phyloP scores from a whole-genome alignment of 2,797 vertebrate species.

The Catamblyrhynchus diadema region DNA sequence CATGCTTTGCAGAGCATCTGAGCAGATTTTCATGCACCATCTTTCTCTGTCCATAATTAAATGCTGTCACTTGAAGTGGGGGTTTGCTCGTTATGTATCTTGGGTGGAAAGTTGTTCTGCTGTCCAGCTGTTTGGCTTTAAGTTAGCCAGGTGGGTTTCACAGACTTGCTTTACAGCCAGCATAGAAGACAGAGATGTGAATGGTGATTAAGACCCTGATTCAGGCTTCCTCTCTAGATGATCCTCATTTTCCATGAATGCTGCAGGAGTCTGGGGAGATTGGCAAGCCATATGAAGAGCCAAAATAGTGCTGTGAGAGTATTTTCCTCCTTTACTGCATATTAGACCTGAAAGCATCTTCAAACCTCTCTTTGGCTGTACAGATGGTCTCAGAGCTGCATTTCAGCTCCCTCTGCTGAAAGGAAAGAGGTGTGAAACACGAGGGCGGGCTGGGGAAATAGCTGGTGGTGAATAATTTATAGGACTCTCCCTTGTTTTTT shows the following conservation, averaged over 20 bases:
- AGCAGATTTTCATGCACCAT: not conserved
- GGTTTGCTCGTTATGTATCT: not conserved
- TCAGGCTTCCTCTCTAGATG: not conserved
- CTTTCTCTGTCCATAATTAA: not conserved
- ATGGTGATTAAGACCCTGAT: not conserved
- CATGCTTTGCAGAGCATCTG: not conserved
- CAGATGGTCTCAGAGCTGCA: not conserved
- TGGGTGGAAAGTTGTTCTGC: not conserved
- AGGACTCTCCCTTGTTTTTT: not conserved
- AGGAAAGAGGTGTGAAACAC: not conserved
- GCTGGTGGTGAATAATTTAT: not conserved
- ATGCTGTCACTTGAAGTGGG: not conserved
- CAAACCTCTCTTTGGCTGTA: not conserved
- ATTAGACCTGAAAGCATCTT: not conserved
- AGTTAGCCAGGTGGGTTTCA: not conserved
- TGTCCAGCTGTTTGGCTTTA: not conserved
- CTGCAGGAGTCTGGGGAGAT: not conserved
- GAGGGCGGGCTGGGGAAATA: not conserved
- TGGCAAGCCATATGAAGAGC: not conserved
- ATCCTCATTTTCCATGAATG: not conserved
- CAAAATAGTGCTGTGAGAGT: not conserved
- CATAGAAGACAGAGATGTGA: not conserved
- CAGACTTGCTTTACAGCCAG: not conserved
- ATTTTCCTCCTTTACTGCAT: not conserved
- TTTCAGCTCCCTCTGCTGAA: not conserved